phyloP scores from a whole-genome alignment of 2,113 vertebrate species.

The Ceyx margarethae region DNA sequence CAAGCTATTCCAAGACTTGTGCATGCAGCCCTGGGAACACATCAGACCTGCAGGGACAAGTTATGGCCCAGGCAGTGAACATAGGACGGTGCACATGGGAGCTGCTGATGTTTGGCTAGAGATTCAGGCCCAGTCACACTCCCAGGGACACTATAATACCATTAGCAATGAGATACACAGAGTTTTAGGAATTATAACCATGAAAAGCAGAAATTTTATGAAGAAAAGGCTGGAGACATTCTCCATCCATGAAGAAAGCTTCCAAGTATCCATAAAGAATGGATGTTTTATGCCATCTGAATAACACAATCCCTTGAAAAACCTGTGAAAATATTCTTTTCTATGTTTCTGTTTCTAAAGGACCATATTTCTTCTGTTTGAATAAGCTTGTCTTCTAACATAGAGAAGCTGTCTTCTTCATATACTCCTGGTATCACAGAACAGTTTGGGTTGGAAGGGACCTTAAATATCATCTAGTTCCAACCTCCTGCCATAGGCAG shows the following conservation, averaged over 20 bases:
- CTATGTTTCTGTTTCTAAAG: conserved; percentile 13
- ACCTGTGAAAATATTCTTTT: background rate
- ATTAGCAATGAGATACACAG: background rate
- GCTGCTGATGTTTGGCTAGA: background rate
- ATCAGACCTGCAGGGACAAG: background rate
- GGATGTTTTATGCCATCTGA: background rate
- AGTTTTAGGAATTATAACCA: background rate
- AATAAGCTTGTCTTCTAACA: background rate
- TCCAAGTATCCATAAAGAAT: background rate
- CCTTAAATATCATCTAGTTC: background rate
- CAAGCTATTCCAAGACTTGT: background rate
- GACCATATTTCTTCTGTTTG: conserved; percentile 1
- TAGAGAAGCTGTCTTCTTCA: background rate
- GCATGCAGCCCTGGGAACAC: background rate
- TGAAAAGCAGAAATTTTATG: background rate
- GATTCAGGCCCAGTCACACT: background rate
- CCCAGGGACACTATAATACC: background rate
- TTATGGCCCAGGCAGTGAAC: background rate
- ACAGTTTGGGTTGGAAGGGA: background rate
- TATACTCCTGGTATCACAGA: background rate
- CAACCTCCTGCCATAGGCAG: background rate
- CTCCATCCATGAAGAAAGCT: background rate
- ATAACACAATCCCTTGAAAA: background rate
- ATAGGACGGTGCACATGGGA: background rate
- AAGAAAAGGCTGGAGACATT: background rate